Evolutionary conservation across 2,888 invertebrate genomes (phyloP).

Genomic region (Oxycera nigricornis): DNA sequence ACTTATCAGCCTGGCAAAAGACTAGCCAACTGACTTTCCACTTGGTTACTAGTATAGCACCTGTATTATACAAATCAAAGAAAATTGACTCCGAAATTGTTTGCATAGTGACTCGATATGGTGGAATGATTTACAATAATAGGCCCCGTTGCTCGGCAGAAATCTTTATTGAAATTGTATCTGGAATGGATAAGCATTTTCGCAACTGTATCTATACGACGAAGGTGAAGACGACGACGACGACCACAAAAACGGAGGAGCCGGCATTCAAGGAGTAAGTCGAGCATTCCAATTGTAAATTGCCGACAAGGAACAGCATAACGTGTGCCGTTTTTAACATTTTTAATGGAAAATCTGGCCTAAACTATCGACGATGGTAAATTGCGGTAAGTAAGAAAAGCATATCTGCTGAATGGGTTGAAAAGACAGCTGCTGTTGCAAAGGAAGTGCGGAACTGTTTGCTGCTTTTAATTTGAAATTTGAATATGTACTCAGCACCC

Average conservation of each 20-base stretch:
- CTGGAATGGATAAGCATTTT: too few species aligned
- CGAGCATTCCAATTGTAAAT: conserved; percentile 14
- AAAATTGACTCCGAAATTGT: conserved; percentile 44
- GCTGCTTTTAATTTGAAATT: too few species aligned
- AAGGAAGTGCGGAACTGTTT: too few species aligned
- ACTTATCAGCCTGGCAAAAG: not conserved
- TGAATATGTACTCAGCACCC: too few species aligned
- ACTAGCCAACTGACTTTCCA: not conserved
- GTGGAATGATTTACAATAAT: conserved; percentile 47
- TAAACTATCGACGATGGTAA: too few species aligned
- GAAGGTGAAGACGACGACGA: conserved; percentile 5
- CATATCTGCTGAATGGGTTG: too few species aligned
- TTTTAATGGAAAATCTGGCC: too few species aligned
- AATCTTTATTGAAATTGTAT: conserved; percentile 46
- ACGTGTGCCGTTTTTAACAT: too few species aligned
- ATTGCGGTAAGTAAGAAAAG: too few species aligned
- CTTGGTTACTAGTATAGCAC: conserved; percentile 12
- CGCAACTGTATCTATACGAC: too few species aligned
- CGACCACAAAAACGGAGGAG: conserved; percentile 11
- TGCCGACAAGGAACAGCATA: not conserved
- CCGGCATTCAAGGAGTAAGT: conserved; percentile 24
- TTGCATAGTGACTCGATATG: conserved; percentile 46
- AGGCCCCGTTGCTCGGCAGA: conserved; percentile 33
- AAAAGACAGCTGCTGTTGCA: too few species aligned
- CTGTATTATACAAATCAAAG: conserved; percentile 45